Conservation (phyloP, 2,797 vertebrate genomes). For the Rhynchotus rufescens region DNA sequence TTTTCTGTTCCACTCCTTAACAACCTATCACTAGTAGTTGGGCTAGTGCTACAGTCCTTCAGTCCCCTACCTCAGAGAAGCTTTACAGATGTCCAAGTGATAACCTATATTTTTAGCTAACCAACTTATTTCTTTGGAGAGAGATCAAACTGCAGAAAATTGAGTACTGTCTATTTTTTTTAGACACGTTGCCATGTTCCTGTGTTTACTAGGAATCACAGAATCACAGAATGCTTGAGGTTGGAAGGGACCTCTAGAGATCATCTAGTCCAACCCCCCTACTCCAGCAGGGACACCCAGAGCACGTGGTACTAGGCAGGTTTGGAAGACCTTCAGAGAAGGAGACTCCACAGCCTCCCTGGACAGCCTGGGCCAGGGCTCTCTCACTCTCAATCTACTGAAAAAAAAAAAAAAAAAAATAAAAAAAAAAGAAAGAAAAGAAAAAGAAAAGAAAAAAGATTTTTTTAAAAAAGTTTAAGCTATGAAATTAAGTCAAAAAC, state of each 20-base stretch:
- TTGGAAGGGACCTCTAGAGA: too few relatives aligned
- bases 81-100: not conserved
- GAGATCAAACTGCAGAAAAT: rapidly evolving
- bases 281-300: too few relatives aligned
- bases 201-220: not conserved
- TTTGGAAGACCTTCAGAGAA: too few relatives aligned
- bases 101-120: not conserved
- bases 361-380: too few relatives aligned
- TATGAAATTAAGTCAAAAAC: not conserved
- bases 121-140: not conserved
- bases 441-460: not conserved
- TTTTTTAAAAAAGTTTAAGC: not conserved
- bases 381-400: not conserved
- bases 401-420: not conserved
- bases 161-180: not conserved
- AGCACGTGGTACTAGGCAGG: too few relatives aligned
- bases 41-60: not conserved
- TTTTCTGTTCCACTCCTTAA: not conserved
- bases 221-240: too few relatives aligned
- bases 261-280: too few relatives aligned
- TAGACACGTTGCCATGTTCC: not conserved
- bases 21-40: not conserved
- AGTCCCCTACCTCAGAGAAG: not conserved
- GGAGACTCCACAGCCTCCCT: too few relatives aligned
- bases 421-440: not conserved